phyloP scores from a whole-genome alignment of 2,797 vertebrate species.

The Rhyacichthys aspro region DNA sequence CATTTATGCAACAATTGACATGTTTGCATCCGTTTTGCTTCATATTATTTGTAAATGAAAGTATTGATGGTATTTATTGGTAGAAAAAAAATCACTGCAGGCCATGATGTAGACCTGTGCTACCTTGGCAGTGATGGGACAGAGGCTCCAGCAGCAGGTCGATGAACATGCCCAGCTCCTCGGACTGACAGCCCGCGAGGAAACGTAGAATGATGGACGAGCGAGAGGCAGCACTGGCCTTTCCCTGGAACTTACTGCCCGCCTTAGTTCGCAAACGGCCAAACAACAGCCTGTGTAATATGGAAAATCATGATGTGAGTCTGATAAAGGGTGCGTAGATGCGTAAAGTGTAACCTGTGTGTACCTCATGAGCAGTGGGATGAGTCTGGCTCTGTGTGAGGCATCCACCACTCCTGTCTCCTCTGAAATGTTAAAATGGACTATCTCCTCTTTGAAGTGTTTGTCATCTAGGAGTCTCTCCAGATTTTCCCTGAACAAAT shows the following conservation, averaged over 20 bases:
- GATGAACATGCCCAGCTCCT: slow-evolving; percentile 93
- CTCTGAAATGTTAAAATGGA: slow-evolving; percentile 94
- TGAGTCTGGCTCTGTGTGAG: slow-evolving; percentile 85
- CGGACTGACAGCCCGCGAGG: slow-evolving; percentile 87
- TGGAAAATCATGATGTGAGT: too few species aligned
- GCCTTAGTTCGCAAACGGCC: slow-evolving; percentile 94
- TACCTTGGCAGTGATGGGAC: slow-evolving; percentile 85
- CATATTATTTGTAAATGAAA: too few species aligned
- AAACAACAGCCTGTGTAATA: slow-evolving; percentile 86
- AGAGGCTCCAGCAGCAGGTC: slow-evolving; percentile 93
- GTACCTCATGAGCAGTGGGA: slow-evolving; percentile 95
- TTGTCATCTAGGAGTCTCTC: slow-evolving; percentile 92
- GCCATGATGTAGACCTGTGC: not conserved
- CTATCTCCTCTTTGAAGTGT: slow-evolving; percentile 95
- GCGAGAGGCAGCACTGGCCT: slow-evolving; percentile 82
- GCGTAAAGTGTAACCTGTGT: too few species aligned
- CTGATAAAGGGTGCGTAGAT: too few species aligned
- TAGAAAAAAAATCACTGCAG: not conserved
- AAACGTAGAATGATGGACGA: slow-evolving; percentile 94
- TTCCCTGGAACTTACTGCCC: slow-evolving; percentile 93
- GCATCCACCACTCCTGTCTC: slow-evolving; percentile 85
- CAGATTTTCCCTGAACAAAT: slow-evolving; percentile 87
- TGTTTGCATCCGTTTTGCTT: too few species aligned
- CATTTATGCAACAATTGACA: too few species aligned
- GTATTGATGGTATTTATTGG: not conserved